Percentiles rank a stretch among this genome's conserved stretches.
Conservation (phyloP, 2,113 vertebrate species). For the Neolamprologus hecqui region DNA sequence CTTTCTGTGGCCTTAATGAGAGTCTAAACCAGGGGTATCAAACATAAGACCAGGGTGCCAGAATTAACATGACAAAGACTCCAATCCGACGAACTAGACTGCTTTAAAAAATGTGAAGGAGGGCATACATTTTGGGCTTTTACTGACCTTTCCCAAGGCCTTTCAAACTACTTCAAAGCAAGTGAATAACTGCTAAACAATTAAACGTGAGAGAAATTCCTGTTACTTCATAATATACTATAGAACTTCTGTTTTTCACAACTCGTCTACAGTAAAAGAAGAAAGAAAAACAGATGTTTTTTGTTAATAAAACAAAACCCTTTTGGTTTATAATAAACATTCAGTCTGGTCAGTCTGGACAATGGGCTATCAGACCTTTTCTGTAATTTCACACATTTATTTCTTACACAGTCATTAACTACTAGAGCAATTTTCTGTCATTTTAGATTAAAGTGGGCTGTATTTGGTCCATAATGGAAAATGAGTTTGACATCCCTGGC, state of each 20-base stretch:
- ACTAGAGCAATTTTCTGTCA: neutral
- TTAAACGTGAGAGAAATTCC: neutral
- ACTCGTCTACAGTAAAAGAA: neutral
- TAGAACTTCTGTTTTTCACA: neutral
- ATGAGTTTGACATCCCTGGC: neutral
- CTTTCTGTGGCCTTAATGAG: neutral
- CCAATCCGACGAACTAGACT: accelerated
- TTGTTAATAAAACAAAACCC: neutral
- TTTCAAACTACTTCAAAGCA: neutral
- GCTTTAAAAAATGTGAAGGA: neutral
- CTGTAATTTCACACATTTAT: neutral
- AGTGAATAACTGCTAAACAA: neutral
- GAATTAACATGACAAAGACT: neutral
- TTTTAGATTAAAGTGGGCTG: neutral
- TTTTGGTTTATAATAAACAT: neutral
- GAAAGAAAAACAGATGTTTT: accelerated
- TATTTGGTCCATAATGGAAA: neutral
- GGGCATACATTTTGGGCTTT: neutral
- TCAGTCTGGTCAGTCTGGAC: neutral
- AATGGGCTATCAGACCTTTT: neutral
- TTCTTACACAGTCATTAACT: neutral
- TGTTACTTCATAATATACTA: neutral
- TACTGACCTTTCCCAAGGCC: neutral
- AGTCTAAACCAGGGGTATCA: neutral
- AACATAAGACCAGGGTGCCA: neutral